Conservation (phyloP, 2,888 invertebrate genomes). For the Cephalotes varians region DNA sequence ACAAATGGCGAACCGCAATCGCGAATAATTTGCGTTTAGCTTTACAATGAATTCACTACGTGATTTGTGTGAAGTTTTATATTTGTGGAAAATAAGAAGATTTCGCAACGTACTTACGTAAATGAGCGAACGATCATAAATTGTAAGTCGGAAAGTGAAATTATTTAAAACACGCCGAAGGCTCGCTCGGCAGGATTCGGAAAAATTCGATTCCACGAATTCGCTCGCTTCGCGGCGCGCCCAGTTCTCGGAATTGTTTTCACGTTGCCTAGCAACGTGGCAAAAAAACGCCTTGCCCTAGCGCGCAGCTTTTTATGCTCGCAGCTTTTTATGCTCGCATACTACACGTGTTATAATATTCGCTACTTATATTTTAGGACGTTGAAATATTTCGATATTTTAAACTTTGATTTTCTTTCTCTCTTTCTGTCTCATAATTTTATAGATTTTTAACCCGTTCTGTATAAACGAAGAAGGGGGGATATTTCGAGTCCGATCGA, state of each 20-base stretch:
- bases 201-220: not conserved
- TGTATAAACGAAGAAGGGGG: too few relatives aligned
- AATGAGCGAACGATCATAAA: not conserved
- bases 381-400: not conserved
- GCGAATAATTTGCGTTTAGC: not conserved
- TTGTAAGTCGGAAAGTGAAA: not conserved
- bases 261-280: too few relatives aligned
- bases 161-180: not conserved
- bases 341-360: not conserved
- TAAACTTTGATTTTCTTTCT: not conserved
- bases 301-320: too few relatives aligned
- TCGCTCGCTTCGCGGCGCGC: not conserved
- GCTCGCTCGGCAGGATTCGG: not conserved
- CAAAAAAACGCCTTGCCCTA: not conserved
- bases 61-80: not conserved
- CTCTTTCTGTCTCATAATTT: not conserved
- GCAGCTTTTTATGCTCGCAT: not conserved
- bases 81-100: not conserved
- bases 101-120: too few relatives aligned
- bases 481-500: too few relatives aligned
- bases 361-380: not conserved
- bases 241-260: constrained; percentile 1
- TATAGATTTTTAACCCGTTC: not conserved
- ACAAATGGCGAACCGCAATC: not conserved
- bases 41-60: not conserved